Evolutionary conservation across 1,140 invertebrate genomes (phyloP).

Genomic region (Ips nitidus): DNA sequence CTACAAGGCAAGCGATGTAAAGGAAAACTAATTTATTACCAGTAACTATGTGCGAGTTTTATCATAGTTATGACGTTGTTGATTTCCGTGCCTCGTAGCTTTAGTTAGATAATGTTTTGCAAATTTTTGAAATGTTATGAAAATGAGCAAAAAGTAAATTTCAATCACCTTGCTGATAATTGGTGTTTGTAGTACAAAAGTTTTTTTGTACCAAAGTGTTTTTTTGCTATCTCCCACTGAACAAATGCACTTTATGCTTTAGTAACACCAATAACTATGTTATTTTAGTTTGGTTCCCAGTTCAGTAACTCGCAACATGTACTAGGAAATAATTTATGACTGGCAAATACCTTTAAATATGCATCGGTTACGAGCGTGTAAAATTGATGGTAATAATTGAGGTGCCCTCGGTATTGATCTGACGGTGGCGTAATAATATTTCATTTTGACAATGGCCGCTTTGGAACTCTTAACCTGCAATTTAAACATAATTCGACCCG

Average conservation of each 20-base stretch:
- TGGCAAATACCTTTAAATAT: no score
- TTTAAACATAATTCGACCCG: background rate
- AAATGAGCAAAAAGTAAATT: no score
- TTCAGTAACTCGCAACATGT: no score
- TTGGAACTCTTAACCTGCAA: constrained; percentile 4
- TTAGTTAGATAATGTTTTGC: no score
- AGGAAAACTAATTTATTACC: constrained; percentile 2
- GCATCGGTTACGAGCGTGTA: background rate
- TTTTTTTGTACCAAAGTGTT: background rate
- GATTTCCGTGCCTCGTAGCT: background rate
- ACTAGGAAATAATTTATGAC: no score
- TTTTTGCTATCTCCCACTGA: background rate
- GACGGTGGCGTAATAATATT: background rate
- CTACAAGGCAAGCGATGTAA: constrained; percentile 3
- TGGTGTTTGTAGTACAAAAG: no score
- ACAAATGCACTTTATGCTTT: no score
- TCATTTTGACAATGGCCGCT: constrained; percentile 3
- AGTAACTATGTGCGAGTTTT: background rate
- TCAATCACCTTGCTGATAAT: no score
- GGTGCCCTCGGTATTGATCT: background rate
- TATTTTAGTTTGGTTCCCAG: no score
- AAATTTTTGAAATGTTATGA: no score
- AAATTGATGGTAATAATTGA: constrained; percentile 1
- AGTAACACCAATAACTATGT: no score
- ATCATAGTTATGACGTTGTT: background rate